Evolutionary conservation across 2,888 invertebrate genomes (phyloP).

Genomic region (Phalangium opilio): DNA sequence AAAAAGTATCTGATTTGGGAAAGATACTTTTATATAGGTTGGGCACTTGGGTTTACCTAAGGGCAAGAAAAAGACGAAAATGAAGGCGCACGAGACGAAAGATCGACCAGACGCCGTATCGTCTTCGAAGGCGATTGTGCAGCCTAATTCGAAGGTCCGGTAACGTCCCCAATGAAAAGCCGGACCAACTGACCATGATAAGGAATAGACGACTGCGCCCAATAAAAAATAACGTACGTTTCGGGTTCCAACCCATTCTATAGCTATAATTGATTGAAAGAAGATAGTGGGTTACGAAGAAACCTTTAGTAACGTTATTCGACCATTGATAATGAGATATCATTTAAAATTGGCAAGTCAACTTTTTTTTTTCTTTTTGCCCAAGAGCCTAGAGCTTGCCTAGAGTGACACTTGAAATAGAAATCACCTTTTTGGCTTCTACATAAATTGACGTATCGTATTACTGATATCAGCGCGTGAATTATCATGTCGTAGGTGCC

Average conservation of each 20-base stretch:
- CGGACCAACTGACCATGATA: constrained; percentile 11
- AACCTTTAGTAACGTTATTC: background rate
- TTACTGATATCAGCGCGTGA: constrained; percentile 16
- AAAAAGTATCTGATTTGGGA: too few species aligned
- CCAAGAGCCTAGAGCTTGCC: too few species aligned
- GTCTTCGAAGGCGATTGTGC: constrained; percentile 14
- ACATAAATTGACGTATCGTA: constrained; percentile 18
- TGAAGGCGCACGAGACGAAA: constrained; percentile 12
- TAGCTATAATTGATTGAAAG: background rate
- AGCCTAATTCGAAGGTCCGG: constrained; percentile 15
- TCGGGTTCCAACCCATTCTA: constrained; percentile 1
- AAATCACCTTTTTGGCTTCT: constrained; percentile 16
- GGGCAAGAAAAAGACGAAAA: constrained; percentile 12
- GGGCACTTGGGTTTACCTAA: constrained; percentile 4
- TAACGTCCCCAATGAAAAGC: constrained; percentile 10
- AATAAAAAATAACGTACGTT: background rate
- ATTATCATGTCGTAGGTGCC: constrained; percentile 19
- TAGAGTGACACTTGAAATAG: too few species aligned
- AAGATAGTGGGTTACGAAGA: background rate
- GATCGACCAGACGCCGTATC: background rate
- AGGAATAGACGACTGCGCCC: constrained; percentile 5
- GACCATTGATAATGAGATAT: background rate
- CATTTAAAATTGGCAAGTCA: too few species aligned
- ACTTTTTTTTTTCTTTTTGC: too few species aligned
- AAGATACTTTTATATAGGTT: too few species aligned